Conservation (phyloP, 1,140 invertebrate species). For the Phymastichus coffea region DNA sequence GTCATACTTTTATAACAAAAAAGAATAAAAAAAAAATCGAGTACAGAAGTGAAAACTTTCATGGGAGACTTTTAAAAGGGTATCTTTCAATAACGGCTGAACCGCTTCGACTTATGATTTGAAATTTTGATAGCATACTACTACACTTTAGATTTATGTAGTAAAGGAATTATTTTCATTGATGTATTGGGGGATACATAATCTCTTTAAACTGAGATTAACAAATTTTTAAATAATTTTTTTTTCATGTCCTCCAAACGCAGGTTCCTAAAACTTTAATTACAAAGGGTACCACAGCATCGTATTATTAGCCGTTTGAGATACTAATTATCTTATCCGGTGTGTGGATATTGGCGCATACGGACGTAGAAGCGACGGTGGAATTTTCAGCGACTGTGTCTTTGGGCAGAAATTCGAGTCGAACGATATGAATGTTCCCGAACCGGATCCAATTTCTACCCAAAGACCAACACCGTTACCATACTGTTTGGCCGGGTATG, state of each 20-base stretch:
- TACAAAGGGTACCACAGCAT: slow-evolving; percentile 55
- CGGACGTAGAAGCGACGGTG: slow-evolving; percentile 28
- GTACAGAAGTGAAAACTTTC: no score
- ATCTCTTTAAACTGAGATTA: no score
- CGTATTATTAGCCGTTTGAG: slow-evolving; percentile 47
- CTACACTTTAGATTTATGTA: no score
- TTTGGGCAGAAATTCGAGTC: slow-evolving; percentile 23
- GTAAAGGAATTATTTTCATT: no score
- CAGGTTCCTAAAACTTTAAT: slow-evolving; percentile 49
- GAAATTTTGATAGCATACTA: no score
- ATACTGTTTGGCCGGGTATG: slow-evolving; percentile 50
- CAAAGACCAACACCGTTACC: slow-evolving; percentile 27
- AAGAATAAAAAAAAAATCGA: no score
- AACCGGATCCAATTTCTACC: slow-evolving; percentile 18
- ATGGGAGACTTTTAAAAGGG: no score
- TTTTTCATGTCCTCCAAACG: slow-evolving; percentile 35
- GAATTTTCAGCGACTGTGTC: slow-evolving; percentile 27
- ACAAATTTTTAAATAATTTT: slow-evolving; percentile 7
- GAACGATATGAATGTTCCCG: slow-evolving; percentile 20
- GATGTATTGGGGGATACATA: no score
- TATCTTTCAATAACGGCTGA: no score
- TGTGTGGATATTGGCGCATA: slow-evolving; percentile 31
- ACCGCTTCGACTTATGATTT: no score
- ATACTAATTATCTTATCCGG: slow-evolving; percentile 36
- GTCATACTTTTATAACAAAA: no score